Base-by-base conservation (phyloP, 2,113 vertebrate species). In the Corythornis madagascariensis region DNA sequence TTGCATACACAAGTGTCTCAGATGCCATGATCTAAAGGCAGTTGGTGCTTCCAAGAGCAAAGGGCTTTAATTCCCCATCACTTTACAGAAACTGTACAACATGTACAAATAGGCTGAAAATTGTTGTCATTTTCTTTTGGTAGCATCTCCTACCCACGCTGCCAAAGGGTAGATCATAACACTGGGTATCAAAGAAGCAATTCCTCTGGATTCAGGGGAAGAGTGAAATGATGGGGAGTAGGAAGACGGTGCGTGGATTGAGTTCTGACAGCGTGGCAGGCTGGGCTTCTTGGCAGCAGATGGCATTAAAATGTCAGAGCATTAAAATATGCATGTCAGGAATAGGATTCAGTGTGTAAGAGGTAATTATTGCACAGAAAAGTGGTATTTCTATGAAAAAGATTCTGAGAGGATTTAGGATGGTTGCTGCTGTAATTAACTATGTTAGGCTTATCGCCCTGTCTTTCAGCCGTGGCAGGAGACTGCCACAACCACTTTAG, bases 221-320 rank as follows among this genome's bases (percentile, higher is more conserved):
- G 56, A 88, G 63, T 53, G 59, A 90, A 91, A 75, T 75, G 94
- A 53, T 80, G 85, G 65, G 61, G 83, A 92, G 89, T 85, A 82
- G 93, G 57, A 91, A 88, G 85, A 67, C 7, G 53, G 57, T 60
- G 57, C 22, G 52, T 83, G 85, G 69, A 91, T 63, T 86, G 86
- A 70, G 75, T 50, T 40, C 75, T 80, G 76, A 92, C 89, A 96
- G 89, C 0, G 4, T 15, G 43, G 66, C 85, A 96, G 91, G 71
- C 88, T 88, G 86, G 76, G 42, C 80, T 95, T 81, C 80, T 59
- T 87, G 71, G 76, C 47, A 20, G 71, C 65, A 67, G 79, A 86
- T 83, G 94, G 89, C 91, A 87, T 92, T 90, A 91, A 95, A 89
- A 93, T 92, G 84, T 94, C 82, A 92, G 48, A 83, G 53, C 45